phyloP scores from a whole-genome alignment of 2,888 invertebrate species.

The Ephialtes manifestator region DNA sequence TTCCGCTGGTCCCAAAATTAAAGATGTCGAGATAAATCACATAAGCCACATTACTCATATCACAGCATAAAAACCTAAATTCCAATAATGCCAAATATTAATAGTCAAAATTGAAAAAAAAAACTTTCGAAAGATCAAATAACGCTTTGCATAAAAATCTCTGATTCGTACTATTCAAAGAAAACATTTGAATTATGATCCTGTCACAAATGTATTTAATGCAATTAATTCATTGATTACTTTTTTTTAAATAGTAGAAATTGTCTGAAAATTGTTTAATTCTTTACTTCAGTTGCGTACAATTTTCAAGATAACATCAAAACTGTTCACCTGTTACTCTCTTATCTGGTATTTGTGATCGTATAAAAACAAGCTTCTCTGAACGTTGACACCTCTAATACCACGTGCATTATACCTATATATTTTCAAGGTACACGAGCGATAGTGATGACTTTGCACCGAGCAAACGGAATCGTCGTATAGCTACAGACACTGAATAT shows the following conservation, averaged over 20 bases:
- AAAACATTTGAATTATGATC: too few relatives aligned
- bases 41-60: too few relatives aligned
- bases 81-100: too few relatives aligned
- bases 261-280: background rate
- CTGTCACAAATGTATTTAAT: background rate
- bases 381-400: background rate
- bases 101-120: too few relatives aligned
- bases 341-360: constrained; percentile 1
- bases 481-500: constrained; percentile 27
- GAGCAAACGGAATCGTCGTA: background rate
- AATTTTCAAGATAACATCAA: background rate
- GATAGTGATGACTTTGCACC: constrained; percentile 43
- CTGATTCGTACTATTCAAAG: too few relatives aligned
- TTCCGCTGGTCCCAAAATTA: too few relatives aligned
- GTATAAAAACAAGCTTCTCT: constrained; percentile 9
- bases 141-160: too few relatives aligned
- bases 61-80: too few relatives aligned
- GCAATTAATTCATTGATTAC: background rate
- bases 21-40: too few relatives aligned
- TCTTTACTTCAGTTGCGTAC: background rate
- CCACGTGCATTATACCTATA: background rate
- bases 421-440: constrained; percentile 4
- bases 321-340: background rate
- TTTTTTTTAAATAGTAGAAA: background rate
- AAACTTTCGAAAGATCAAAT: too few relatives aligned